Conservation (phyloP, 2,797 vertebrate species). For the Gobionotothen gibberifrons region DNA sequence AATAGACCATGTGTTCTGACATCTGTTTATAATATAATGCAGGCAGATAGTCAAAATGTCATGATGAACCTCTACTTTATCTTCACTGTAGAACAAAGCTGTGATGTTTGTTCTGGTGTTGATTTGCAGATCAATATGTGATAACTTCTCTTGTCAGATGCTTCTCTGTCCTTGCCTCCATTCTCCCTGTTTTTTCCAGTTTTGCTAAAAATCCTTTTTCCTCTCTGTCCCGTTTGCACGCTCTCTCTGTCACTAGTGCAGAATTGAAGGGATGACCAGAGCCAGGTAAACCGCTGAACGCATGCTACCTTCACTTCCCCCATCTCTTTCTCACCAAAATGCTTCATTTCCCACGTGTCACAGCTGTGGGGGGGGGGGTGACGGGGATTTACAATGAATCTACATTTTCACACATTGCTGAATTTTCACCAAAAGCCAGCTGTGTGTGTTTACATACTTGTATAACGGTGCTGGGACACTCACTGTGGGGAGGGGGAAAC, state of each 20-base stretch:
- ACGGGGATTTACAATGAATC: neutral
- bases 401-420: conserved; percentile 13
- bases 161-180: conserved; percentile 48
- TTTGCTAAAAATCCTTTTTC: conserved; percentile 85
- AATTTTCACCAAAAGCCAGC: neutral
- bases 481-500: neutral
- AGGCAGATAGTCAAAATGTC: conserved; percentile 1
- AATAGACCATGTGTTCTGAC: neutral
- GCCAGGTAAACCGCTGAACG: conserved; percentile 89
- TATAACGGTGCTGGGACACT: neutral
- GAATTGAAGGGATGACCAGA: conserved; percentile 93
- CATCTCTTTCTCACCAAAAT: conserved; percentile 32
- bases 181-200: conserved; percentile 57
- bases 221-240: conserved; percentile 89
- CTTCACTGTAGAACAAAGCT: conserved; percentile 11
- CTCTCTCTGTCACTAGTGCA: conserved; percentile 94
- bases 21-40: conserved; percentile 20
- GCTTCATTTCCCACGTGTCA: conserved; percentile 16
- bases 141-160: conserved; percentile 17
- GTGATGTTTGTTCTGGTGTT: conserved; percentile 14
- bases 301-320: conserved; percentile 52
- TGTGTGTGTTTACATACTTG: conserved; percentile 5
- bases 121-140: neutral
- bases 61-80: neutral
- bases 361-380: neutral